Evolutionary conservation across 2,888 invertebrate species (phyloP).

Genomic region (Ceraclea dissimilis): DNA sequence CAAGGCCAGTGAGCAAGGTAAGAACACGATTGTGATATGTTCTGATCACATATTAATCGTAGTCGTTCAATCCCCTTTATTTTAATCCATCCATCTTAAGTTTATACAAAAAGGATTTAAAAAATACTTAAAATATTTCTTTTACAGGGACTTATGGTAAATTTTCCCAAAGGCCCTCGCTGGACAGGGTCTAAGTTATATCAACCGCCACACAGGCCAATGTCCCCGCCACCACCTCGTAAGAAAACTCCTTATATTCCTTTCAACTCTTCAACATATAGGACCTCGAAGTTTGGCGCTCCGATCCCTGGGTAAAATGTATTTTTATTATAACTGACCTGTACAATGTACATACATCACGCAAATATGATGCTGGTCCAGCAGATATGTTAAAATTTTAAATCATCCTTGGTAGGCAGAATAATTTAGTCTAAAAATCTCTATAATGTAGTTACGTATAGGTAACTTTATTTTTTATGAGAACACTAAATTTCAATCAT

Average conservation of each 20-base stretch:
- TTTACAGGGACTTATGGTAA: slow-evolving; percentile 6
- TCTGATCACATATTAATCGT: neutral
- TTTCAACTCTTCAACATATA: slow-evolving; percentile 37
- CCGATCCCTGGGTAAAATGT: slow-evolving; percentile 12
- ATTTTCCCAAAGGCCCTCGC: slow-evolving; percentile 33
- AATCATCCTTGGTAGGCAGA: too few relatives aligned
- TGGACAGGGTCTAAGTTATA: slow-evolving; percentile 38
- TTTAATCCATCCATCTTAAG: too few relatives aligned
- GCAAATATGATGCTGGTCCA: too few relatives aligned
- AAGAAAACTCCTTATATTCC: slow-evolving; percentile 43
- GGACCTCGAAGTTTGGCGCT: neutral
- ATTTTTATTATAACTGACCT: slow-evolving; percentile 37
- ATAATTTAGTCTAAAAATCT: too few relatives aligned
- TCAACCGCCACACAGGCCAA: slow-evolving; percentile 38
- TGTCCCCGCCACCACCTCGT: slow-evolving; percentile 29
- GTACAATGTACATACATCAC: too few relatives aligned
- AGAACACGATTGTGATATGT: slow-evolving; percentile 28
- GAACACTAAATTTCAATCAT: too few relatives aligned
- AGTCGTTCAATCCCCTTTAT: neutral
- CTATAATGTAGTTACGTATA: too few relatives aligned
- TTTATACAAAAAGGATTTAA: neutral
- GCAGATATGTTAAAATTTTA: too few relatives aligned
- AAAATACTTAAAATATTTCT: neutral
- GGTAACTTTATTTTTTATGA: too few relatives aligned
- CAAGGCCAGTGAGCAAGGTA: slow-evolving; percentile 31